Percentiles rank a stretch among this genome's conserved stretches.
These are phyloP conservation scores for Antheraea assamensis DNA, from an alignment of 2,888 invertebrate species.

Conservation along the genomic window DNA sequence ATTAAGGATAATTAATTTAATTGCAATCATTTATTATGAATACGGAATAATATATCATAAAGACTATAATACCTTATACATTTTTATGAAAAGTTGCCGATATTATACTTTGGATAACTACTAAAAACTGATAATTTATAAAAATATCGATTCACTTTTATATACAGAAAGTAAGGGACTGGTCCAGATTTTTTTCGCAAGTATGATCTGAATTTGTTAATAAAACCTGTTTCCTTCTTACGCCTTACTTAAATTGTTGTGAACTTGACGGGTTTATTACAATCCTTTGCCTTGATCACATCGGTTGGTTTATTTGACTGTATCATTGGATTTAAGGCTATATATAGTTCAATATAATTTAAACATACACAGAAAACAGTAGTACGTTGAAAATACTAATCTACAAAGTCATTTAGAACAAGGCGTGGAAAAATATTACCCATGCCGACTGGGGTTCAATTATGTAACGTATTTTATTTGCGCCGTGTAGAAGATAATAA, in stretches of 20 bases:
- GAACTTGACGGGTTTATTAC: neutral
- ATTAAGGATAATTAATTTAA: neutral
- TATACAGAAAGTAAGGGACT: conserved; percentile 10
- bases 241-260: neutral
- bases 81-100: neutral
- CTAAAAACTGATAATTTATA: conserved; percentile 8
- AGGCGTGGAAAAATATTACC: neutral
- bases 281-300: neutral
- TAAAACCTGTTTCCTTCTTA: conserved; percentile 14
- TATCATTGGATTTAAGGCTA: neutral
- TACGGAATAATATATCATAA: neutral
- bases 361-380: neutral
- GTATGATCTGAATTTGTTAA: conserved; percentile 13
- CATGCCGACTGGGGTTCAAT: neutral
- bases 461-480: neutral
- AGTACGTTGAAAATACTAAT: neutral
- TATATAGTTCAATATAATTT: neutral
- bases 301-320: neutral
- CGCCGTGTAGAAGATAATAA: neutral
- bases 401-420: neutral
- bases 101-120: neutral
- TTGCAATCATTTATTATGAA: neutral
- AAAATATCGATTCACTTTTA: conserved; percentile 11
- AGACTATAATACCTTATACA: conserved; percentile 8
- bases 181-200: conserved; percentile 10